phyloP scores from a whole-genome alignment of 2,113 vertebrate genomes.

The Mugil cephalus region DNA sequence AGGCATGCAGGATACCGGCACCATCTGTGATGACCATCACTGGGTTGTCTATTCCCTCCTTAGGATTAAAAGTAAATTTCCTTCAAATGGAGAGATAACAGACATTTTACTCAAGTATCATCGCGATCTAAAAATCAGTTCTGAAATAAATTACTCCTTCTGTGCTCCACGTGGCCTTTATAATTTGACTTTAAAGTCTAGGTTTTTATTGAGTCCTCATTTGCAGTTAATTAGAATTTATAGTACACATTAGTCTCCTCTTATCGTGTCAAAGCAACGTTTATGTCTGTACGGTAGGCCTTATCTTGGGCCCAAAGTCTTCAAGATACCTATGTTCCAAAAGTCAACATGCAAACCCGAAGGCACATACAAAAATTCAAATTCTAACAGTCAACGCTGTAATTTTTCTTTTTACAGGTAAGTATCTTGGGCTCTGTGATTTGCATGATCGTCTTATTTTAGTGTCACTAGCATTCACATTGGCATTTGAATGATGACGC shows the following conservation, averaged over 20 bases:
- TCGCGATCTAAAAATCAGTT: neutral
- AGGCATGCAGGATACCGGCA: slow-evolving; percentile 72
- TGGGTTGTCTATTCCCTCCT: slow-evolving; percentile 95
- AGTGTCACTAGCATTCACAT: neutral
- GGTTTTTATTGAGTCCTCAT: too few relatives aligned
- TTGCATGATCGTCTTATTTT: neutral
- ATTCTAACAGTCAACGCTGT: too few relatives aligned
- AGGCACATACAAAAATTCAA: neutral
- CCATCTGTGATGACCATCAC: slow-evolving; percentile 90
- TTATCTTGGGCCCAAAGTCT: slow-evolving; percentile 54
- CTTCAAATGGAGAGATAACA: slow-evolving; percentile 71
- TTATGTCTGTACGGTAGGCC: neutral
- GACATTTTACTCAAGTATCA: neutral
- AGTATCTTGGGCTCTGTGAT: neutral
- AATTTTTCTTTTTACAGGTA: slow-evolving; percentile 1
- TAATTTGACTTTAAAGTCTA: neutral
- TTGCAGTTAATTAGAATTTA: neutral
- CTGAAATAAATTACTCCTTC: neutral
- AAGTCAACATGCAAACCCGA: slow-evolving; percentile 13
- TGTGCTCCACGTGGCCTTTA: neutral
- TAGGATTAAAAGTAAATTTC: slow-evolving; percentile 93
- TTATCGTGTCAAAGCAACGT: neutral
- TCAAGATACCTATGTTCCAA: slow-evolving; percentile 37
- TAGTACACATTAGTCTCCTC: neutral
- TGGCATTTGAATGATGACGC: neutral